These are phyloP conservation scores for Mimumesa dahlbomi DNA, from an alignment of 2,888 invertebrate genomes.

Conservation along the genomic window DNA sequence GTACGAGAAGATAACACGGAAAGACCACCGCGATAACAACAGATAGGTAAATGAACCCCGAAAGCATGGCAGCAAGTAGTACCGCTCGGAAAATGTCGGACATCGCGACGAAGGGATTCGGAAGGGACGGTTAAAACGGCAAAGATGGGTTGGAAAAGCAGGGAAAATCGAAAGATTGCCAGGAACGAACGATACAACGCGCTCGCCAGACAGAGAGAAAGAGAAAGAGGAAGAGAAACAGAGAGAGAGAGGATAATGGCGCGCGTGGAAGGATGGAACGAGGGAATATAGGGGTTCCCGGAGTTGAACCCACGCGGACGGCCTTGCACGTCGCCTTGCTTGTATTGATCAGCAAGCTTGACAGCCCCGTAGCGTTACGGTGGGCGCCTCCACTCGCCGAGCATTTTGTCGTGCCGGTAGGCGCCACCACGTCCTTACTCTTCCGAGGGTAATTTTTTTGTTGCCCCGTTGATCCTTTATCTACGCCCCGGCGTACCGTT, in stretches of 20 bases:
- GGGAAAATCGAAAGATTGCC: too few relatives aligned
- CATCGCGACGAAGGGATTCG: too few relatives aligned
- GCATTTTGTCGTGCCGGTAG: slow-evolving; percentile 53
- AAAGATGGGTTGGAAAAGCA: too few relatives aligned
- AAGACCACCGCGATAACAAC: too few relatives aligned
- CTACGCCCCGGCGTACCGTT: background rate
- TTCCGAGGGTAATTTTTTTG: slow-evolving; percentile 10
- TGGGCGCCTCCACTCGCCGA: slow-evolving; percentile 62
- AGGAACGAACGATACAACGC: too few relatives aligned
- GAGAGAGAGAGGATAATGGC: slow-evolving; percentile 28
- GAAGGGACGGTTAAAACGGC: background rate
- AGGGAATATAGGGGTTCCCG: slow-evolving; percentile 61
- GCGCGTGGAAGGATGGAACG: slow-evolving; percentile 54
- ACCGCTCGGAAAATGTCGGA: too few relatives aligned
- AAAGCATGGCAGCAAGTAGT: too few relatives aligned
- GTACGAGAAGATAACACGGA: too few relatives aligned
- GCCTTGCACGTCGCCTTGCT: slow-evolving; percentile 78
- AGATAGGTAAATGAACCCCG: too few relatives aligned
- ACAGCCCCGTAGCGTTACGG: slow-evolving; percentile 72
- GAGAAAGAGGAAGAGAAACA: slow-evolving; percentile 18
- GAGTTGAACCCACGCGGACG: slow-evolving; percentile 74
- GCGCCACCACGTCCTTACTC: slow-evolving; percentile 22
- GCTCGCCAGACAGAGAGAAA: background rate
- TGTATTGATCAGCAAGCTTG: slow-evolving; percentile 78
- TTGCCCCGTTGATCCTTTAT: slow-evolving; percentile 1